A percentile compares a stretch with the other conserved stretches of the same genome.
Evolutionary conservation across 2,797 vertebrate genomes (phyloP).

Genomic region (Acropternis orthonyx): DNA sequence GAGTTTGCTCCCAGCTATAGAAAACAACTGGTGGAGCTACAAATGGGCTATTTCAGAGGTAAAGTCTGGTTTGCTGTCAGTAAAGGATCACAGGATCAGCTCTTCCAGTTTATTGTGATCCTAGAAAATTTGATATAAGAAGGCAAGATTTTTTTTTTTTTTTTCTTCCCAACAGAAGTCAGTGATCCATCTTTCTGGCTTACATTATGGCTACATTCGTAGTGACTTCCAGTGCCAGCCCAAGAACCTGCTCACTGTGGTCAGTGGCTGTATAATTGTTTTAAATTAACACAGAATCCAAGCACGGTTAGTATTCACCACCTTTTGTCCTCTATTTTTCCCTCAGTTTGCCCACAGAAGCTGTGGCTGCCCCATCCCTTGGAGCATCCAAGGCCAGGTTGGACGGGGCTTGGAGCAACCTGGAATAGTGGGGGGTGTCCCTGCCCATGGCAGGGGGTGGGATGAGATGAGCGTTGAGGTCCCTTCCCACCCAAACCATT

Average conservation of each 20-base stretch:
- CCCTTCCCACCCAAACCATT: not conserved
- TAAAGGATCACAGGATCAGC: not conserved
- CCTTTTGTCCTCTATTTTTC: too few species aligned
- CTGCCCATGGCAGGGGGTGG: not conserved
- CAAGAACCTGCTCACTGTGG: not conserved
- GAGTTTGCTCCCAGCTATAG: not conserved
- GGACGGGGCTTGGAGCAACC: accelerated
- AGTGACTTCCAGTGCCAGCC: not conserved
- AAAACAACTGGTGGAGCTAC: not conserved
- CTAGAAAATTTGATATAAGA: not conserved
- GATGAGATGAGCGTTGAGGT: accelerated
- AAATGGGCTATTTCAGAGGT: not conserved
- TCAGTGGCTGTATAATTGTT: accelerated
- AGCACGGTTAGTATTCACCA: not conserved
- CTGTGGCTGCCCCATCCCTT: not conserved
- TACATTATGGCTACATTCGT: not conserved
- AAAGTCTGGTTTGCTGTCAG: not conserved
- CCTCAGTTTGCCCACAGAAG: not conserved
- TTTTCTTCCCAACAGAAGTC: not conserved
- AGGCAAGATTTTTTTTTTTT: not conserved
- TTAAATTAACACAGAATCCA: not conserved
- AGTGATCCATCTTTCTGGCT: not conserved
- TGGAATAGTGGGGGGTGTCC: not conserved
- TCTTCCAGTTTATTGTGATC: not conserved
- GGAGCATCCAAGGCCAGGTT: accelerated